Evolutionary conservation across 2,113 vertebrate species (phyloP).

Genomic region (Indri indri): DNA sequence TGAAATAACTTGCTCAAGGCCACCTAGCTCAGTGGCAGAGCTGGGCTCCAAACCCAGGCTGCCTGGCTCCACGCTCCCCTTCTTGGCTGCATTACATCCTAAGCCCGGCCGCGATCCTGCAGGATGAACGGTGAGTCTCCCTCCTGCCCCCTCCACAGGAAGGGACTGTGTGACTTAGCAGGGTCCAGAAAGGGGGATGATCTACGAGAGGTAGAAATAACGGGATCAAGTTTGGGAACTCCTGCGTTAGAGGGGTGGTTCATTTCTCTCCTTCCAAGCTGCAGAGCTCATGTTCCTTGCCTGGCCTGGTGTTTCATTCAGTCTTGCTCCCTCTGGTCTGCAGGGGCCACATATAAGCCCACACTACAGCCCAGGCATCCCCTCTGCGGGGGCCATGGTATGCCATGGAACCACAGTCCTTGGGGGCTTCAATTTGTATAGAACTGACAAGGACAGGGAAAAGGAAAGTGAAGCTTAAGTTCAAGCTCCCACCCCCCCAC

Average conservation of each 20-base stretch:
- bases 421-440: not conserved
- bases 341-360: not conserved
- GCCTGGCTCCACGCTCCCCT: not conserved
- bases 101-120: fast-evolving
- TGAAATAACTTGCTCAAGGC: not conserved
- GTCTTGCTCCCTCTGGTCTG: not conserved
- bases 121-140: not conserved
- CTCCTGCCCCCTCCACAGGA: not conserved
- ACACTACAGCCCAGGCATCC: not conserved
- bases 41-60: not conserved
- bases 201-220: not conserved
- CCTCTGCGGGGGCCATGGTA: not conserved
- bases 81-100: not conserved
- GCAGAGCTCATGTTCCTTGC: not conserved
- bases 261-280: not conserved
- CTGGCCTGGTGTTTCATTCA: not conserved
- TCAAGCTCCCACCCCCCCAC: not conserved
- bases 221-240: not conserved
- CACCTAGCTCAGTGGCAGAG: not conserved
- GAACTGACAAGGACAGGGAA: not conserved
- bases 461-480: slow-evolving; percentile 12
- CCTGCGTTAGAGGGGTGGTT: not conserved
- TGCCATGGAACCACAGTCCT: not conserved
- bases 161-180: not conserved
- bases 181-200: not conserved